A percentile compares a stretch with the other conserved stretches of the same genome.
Conservation (phyloP, 2,113 vertebrate species). For the Pterophyllum scalare region DNA sequence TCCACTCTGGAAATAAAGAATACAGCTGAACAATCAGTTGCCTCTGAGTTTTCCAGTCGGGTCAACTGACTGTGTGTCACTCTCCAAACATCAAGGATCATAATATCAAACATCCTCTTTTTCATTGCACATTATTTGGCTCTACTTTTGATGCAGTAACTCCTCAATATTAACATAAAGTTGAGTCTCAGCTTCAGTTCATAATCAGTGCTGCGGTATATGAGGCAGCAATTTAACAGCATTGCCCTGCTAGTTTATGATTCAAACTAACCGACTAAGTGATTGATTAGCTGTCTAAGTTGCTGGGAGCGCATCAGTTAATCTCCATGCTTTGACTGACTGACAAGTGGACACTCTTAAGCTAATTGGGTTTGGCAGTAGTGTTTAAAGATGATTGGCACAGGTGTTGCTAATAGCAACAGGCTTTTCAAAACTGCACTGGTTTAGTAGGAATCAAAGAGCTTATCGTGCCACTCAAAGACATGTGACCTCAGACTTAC, state of each 20-base stretch:
- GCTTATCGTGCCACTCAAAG: neutral
- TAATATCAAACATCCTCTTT: neutral
- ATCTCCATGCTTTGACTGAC: neutral
- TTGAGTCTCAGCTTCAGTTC: neutral
- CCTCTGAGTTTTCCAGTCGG: neutral
- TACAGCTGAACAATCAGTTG: neutral
- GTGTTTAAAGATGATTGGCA: constrained; percentile 46
- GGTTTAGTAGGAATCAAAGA: neutral
- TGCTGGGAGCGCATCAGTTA: neutral
- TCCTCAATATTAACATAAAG: neutral
- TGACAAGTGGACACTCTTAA: constrained; percentile 40
- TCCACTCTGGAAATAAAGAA: neutral
- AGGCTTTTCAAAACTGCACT: constrained; percentile 3
- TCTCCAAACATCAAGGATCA: neutral
- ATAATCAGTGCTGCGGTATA: neutral
- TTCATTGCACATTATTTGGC: neutral
- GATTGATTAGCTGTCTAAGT: constrained; percentile 17
- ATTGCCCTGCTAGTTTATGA: neutral
- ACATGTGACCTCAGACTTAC: neutral
- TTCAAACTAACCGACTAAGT: neutral
- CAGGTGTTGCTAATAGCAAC: constrained; percentile 32
- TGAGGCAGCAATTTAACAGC: neutral
- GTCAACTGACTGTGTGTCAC: neutral
- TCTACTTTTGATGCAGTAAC: neutral
- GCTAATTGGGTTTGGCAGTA: neutral